Conservation (phyloP, 2,797 vertebrate species). For the Pipistrellus pygmaeus region DNA sequence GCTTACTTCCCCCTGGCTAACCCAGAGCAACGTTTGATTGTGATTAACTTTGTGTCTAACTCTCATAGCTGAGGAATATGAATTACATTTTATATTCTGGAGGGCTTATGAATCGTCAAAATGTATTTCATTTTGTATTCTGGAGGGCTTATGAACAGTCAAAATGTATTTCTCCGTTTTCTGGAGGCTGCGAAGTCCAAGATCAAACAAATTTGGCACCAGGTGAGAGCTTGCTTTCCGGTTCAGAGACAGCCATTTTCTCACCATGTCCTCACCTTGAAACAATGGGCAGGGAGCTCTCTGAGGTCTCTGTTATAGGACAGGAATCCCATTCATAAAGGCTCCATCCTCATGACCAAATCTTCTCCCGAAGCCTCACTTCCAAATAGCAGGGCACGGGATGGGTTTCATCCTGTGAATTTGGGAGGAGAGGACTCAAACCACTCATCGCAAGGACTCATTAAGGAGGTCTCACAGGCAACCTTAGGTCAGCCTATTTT, state of each 20-base stretch:
- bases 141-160: background rate
- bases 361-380: background rate
- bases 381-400: background rate
- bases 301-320: background rate
- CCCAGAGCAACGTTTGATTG: background rate
- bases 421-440: background rate
- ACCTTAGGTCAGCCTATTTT: background rate
- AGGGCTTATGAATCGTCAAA: background rate
- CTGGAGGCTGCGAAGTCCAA: background rate
- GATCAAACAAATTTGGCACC: background rate
- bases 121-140: background rate
- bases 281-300: background rate
- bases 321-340: background rate
- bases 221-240: background rate
- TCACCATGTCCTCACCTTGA: background rate
- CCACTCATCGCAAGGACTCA: background rate
- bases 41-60: background rate
- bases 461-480: background rate
- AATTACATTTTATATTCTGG: background rate
- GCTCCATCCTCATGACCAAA: background rate
- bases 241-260: background rate
- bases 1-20: background rate
- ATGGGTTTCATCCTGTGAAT: background rate
- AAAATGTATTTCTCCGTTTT: background rate
- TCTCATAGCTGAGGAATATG: background rate